These are phyloP conservation scores for Phenacoccus solenopsis DNA, from an alignment of 1,140 invertebrate genomes.

Conservation along the genomic window DNA sequence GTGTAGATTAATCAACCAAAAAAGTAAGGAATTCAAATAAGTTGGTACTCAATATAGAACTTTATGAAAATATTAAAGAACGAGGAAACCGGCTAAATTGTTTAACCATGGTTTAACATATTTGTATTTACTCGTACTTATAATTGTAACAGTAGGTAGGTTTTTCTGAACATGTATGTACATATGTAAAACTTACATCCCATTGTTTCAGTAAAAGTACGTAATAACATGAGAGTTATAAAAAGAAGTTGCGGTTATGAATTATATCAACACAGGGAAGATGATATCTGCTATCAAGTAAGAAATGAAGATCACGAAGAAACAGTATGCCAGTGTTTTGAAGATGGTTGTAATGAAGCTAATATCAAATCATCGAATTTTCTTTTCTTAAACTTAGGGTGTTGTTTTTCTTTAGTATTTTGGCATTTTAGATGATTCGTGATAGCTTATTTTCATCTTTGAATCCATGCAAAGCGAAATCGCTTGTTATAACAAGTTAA, in stretches of 20 bases:
- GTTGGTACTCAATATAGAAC: too few relatives aligned
- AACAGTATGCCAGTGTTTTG: slow-evolving; percentile 40
- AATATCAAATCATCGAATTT: background rate
- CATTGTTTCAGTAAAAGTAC: slow-evolving; percentile 4
- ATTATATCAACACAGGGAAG: slow-evolving; percentile 30
- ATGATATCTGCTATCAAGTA: slow-evolving; percentile 35
- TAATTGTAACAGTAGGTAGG: too few relatives aligned
- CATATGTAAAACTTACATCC: too few relatives aligned
- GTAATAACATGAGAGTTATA: slow-evolving; percentile 33
- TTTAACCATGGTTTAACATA: too few relatives aligned
- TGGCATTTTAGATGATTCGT: background rate
- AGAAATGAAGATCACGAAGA: slow-evolving; percentile 42
- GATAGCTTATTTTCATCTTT: too few relatives aligned
- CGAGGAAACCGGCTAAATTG: too few relatives aligned
- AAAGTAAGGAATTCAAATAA: too few relatives aligned
- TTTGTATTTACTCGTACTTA: too few relatives aligned
- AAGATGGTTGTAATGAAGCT: slow-evolving; percentile 37
- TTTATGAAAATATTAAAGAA: too few relatives aligned
- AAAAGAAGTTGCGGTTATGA: slow-evolving; percentile 41
- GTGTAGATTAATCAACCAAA: slow-evolving; percentile 25
- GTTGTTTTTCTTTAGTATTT: background rate
- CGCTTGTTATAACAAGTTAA: too few relatives aligned
- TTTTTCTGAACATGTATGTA: too few relatives aligned
- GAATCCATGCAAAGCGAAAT: too few relatives aligned
- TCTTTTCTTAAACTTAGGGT: background rate